phyloP scores from a whole-genome alignment of 1,140 invertebrate genomes.

The Cotesia glomerata region DNA sequence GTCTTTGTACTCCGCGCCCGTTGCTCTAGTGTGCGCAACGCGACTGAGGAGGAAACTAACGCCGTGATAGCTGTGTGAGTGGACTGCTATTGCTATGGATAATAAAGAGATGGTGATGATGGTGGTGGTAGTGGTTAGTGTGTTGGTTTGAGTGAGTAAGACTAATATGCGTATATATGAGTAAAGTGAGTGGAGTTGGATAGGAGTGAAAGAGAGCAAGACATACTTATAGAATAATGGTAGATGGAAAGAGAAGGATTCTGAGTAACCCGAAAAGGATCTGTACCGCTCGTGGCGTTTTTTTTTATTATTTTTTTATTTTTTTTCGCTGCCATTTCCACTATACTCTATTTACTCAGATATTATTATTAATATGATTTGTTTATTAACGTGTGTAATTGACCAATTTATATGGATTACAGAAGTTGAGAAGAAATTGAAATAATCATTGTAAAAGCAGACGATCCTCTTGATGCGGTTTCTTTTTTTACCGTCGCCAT shows the following conservation, averaged over 20 bases:
- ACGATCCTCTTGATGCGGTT: no score
- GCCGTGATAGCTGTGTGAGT: neutral
- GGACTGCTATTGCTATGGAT: neutral
- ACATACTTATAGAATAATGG: neutral
- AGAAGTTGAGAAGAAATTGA: no score
- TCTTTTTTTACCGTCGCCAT: constrained; percentile 18
- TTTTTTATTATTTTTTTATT: neutral
- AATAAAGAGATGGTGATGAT: constrained; percentile 5
- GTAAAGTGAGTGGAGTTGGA: neutral
- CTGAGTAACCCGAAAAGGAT: constrained; percentile 19
- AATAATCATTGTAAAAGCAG: neutral
- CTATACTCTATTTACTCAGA: constrained; percentile 6
- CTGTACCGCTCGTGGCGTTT: constrained; percentile 4
- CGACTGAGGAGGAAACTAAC: neutral
- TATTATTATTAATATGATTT: neutral
- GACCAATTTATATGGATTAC: no score
- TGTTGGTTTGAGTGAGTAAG: neutral
- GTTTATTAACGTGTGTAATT: neutral
- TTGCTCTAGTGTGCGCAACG: neutral
- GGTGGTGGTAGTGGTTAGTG: neutral
- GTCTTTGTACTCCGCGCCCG: neutral
- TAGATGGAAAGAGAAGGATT: constrained; percentile 5
- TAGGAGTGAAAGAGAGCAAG: neutral
- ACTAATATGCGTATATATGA: neutral
- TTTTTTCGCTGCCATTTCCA: constrained; percentile 24